Base-by-base conservation (phyloP, 2,888 invertebrate species). In the Anthrax anthrax region DNA sequence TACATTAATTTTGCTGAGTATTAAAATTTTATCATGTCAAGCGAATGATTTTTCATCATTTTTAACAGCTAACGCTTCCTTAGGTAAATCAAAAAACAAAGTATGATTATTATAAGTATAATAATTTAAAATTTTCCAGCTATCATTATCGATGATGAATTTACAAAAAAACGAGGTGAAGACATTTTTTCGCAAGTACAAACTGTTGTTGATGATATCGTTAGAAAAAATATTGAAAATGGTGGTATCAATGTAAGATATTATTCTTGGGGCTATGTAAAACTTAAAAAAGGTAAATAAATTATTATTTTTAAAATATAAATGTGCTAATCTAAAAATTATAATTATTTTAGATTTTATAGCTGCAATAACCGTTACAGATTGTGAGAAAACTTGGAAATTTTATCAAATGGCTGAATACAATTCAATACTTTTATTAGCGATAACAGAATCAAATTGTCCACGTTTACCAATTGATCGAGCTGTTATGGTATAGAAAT, bases 371-470 rank as follows among this genome's bases (percentile, higher is more conserved):
- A 81, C 82, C 38, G 70, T 86, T 42, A 78, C 82, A n/a, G 78
- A 81, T 4, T 88, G 88, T 61, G 61, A 72, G 47, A 78, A 78
- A 50, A 84, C 85, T 0, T 87, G 87, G 87, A 71, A 72, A 9
- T 68, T 87, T 44, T 83, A 77, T 61, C 71, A 74, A 44, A 65
- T 72, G 2, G 74, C 80, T 0, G 72, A 76, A 56, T 73, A 74
- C 49, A 78, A 81, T 55, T 74, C 78, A 47, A 68, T 87, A 9
- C 65, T 85, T 1, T 72, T 83, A 39, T 75, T 88, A 51, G 84
- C 85, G 0, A 72, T 87, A 50, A 85, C 86, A 43, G 87, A 84
- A 59, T 72, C 79, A 1, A 83, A 87, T 58, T 89, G 89, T 60
- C 82, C 86, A 1, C 72, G 89, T 37, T 63, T 89, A 42, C 84